Evolutionary conservation across 2,797 vertebrate species (phyloP).

Genomic region (Coccyzus lansbergi): DNA sequence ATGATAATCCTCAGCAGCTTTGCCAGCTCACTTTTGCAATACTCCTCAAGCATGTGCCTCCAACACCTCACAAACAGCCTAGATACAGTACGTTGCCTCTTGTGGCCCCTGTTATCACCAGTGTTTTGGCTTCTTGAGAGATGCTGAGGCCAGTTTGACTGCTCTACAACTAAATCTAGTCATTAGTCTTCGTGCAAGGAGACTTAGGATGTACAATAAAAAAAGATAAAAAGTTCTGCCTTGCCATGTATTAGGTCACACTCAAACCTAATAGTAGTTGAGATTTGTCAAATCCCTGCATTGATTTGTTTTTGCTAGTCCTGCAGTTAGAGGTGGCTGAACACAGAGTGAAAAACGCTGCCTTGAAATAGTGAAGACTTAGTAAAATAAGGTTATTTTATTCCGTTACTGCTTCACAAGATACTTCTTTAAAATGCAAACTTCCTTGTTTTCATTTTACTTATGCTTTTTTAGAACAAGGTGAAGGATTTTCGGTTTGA

Average conservation of each 20-base stretch:
- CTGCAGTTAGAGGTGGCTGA: background rate
- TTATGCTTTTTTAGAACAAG: background rate
- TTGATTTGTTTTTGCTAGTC: background rate
- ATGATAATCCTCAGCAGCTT: background rate
- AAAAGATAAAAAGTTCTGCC: background rate
- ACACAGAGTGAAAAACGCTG: background rate
- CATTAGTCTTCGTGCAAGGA: background rate
- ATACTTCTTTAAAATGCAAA: background rate
- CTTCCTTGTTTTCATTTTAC: constrained; percentile 18
- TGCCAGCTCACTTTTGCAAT: background rate
- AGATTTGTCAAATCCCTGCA: background rate
- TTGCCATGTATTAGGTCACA: background rate
- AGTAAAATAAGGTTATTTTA: background rate
- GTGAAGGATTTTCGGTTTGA: background rate
- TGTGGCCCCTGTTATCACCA: background rate
- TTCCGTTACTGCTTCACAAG: constrained; percentile 10
- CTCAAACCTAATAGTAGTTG: background rate
- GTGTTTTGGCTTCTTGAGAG: background rate
- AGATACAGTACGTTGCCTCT: background rate
- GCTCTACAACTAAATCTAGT: background rate
- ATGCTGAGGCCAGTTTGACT: background rate
- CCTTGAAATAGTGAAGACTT: background rate
- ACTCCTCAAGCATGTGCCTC: background rate
- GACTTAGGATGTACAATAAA: background rate
- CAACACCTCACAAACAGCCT: background rate